phyloP scores from a whole-genome alignment of 2,113 vertebrate genomes.

The Microcebus murinus region DNA sequence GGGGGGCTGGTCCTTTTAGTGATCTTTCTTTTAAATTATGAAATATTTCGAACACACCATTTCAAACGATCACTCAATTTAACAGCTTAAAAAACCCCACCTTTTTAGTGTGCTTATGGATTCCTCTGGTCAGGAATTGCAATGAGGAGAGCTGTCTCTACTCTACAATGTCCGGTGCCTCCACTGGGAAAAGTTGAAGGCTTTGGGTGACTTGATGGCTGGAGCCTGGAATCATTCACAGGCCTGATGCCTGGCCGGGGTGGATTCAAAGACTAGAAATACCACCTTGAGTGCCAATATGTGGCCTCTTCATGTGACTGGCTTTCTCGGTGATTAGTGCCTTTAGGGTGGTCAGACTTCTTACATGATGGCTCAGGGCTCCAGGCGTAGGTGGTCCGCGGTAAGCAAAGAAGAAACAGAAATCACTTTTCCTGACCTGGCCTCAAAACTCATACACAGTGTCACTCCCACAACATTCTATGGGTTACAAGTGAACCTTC shows the following conservation, averaged over 20 bases:
- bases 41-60: constrained; percentile 45
- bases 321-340: not conserved
- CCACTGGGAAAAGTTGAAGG: not conserved
- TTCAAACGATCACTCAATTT: not conserved
- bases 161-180: not conserved
- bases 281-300: not conserved
- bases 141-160: not conserved
- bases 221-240: not conserved
- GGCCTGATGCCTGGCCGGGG: not conserved
- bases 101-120: constrained; percentile 6
- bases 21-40: not conserved
- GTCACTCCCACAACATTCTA: not conserved
- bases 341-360: not conserved
- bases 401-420: not conserved
- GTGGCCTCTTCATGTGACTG: not conserved
- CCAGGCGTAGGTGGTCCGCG: not conserved
- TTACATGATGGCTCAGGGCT: not conserved
- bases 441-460: not conserved
- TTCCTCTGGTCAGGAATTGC: not conserved
- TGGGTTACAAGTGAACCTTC: not conserved
- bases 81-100: not conserved
- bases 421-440: not conserved
- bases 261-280: not conserved
- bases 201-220: not conserved
- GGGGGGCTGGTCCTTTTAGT: not conserved